Evolutionary conservation across 1,140 invertebrate species (phyloP).

Genomic region (Phocides pigmalion): DNA sequence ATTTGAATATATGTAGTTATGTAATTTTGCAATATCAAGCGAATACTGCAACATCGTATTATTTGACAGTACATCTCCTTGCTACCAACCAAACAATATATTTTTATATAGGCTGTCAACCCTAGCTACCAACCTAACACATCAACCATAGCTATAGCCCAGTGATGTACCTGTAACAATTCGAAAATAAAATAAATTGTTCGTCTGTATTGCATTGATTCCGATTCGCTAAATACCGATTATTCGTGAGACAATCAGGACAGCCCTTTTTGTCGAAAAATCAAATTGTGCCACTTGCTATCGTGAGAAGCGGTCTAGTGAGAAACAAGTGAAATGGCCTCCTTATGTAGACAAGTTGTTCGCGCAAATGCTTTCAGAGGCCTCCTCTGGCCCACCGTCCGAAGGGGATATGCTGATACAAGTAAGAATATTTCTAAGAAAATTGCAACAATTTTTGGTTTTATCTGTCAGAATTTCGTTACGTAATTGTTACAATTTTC

Average conservation of each 20-base stretch:
- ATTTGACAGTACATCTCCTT: too few species aligned
- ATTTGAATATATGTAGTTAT: too few species aligned
- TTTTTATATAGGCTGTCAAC: too few species aligned
- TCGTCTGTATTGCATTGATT: too few species aligned
- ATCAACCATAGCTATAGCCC: too few species aligned
- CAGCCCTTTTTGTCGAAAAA: constrained; percentile 34
- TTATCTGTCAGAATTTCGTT: constrained; percentile 76
- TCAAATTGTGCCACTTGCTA: constrained; percentile 63
- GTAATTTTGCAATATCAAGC: too few species aligned
- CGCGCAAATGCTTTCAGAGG: constrained; percentile 74
- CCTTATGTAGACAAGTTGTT: constrained; percentile 81
- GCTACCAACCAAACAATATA: too few species aligned
- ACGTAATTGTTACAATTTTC: constrained; percentile 65
- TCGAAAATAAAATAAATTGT: neutral
- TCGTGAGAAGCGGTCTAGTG: constrained; percentile 78
- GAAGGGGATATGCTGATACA: constrained; percentile 78
- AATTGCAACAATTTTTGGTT: constrained; percentile 41
- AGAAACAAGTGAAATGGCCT: constrained; percentile 76
- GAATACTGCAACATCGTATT: too few species aligned
- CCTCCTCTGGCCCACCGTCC: constrained; percentile 65
- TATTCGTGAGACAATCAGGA: neutral
- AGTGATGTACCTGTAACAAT: neutral
- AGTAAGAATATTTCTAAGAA: constrained; percentile 62
- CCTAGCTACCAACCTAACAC: too few species aligned
- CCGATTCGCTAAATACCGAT: constrained; percentile 6